phyloP scores from a whole-genome alignment of 2,113 vertebrate species.

The Platycercus adscitus region DNA sequence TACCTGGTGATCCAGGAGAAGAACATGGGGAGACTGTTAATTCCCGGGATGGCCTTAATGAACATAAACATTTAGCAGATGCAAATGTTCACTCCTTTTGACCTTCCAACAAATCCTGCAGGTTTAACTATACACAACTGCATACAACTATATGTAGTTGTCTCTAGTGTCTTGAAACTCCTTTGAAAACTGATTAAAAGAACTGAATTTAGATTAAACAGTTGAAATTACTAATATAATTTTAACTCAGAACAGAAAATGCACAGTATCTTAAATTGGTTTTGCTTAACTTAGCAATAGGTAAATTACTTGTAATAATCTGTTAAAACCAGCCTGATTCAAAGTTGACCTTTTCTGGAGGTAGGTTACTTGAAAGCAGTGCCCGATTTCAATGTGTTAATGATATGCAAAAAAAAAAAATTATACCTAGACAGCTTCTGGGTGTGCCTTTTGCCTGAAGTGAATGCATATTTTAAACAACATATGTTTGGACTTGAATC shows the following conservation, averaged over 20 bases:
- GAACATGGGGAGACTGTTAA: background rate
- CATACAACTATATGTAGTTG: background rate
- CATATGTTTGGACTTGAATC: conserved; percentile 10
- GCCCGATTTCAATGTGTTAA: background rate
- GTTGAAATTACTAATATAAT: background rate
- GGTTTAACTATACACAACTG: background rate
- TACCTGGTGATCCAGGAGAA: background rate
- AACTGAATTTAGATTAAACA: background rate
- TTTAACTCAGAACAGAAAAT: background rate
- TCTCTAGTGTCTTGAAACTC: background rate
- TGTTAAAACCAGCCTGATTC: background rate
- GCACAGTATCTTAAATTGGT: background rate
- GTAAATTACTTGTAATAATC: background rate
- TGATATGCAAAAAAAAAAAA: conserved; percentile 15
- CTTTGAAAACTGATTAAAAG: background rate
- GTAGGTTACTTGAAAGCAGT: conserved; percentile 10
- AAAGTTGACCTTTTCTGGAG: background rate
- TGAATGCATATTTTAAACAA: conserved; percentile 38
- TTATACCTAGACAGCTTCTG: conserved; percentile 5
- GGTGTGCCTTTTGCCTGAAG: conserved; percentile 46
- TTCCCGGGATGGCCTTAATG: background rate
- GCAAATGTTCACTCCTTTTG: background rate
- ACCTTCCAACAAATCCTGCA: conserved; percentile 7
- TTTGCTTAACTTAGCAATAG: background rate
- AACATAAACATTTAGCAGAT: background rate